Conservation (phyloP, 2,113 vertebrate genomes). For the Oryzias javanicus region DNA sequence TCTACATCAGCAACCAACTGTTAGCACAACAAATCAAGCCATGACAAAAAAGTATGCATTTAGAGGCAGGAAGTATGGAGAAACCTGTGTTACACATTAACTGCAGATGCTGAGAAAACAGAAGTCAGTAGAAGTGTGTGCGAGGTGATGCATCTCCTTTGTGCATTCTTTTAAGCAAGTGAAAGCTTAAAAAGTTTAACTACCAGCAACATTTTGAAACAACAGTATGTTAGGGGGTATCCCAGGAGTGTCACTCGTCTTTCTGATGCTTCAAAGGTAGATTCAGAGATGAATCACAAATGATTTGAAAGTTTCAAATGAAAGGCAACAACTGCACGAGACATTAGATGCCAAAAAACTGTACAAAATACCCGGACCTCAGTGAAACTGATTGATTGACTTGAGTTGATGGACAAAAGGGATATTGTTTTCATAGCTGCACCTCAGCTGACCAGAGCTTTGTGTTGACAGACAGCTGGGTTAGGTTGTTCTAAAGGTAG, state of each 20-base stretch:
- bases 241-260: constrained; percentile 6
- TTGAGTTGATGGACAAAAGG: constrained; percentile 41
- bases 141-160: constrained; percentile 2
- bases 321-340: constrained; percentile 3
- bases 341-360: neutral
- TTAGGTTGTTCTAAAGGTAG: constrained; percentile 16
- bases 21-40: neutral
- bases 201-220: neutral
- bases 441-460: constrained; percentile 43
- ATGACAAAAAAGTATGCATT: neutral
- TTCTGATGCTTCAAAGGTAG: neutral
- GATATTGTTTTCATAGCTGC: constrained; percentile 33
- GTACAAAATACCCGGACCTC: constrained; percentile 3
- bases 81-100: neutral
- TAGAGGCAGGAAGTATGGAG: neutral
- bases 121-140: no score
- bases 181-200: constrained; percentile 5
- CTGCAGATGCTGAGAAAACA: neutral
- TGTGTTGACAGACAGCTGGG: constrained; percentile 19
- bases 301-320: neutral
- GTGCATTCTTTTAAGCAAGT: constrained; percentile 25
- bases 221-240: constrained; percentile 5
- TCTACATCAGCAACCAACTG: neutral
- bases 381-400: constrained; percentile 43
- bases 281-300: neutral